A percentile compares a stretch with the other conserved stretches of the same genome.
Evolutionary conservation across 2,888 invertebrate species (phyloP).

Genomic region (Noctua janthe): DNA sequence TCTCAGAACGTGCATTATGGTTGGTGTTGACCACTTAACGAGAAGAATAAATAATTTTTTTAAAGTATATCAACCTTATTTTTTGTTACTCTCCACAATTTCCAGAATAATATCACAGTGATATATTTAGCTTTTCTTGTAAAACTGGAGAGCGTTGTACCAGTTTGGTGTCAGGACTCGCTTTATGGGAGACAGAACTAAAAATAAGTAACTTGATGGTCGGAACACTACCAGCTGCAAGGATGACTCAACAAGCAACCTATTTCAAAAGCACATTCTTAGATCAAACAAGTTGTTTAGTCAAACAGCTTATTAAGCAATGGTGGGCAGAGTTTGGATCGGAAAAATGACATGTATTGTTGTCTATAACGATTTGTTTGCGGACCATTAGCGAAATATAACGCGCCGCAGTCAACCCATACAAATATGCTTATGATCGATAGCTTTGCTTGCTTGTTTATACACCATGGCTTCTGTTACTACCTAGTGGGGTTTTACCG

Average conservation of each 20-base stretch:
- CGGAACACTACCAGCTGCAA: conserved; percentile 31
- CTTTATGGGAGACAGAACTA: conserved; percentile 54
- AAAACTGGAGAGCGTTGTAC: conserved; percentile 54
- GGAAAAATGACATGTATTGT: conserved; percentile 43
- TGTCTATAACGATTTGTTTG: conserved; percentile 62
- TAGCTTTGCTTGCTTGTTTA: conserved; percentile 32
- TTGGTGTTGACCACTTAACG: conserved; percentile 59
- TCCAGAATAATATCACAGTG: conserved; percentile 48
- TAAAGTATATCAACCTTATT: conserved; percentile 39
- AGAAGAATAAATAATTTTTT: conserved; percentile 58
- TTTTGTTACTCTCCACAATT: conserved; percentile 61
- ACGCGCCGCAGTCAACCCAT: conserved; percentile 45
- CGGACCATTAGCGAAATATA: conserved; percentile 62
- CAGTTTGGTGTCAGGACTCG: conserved; percentile 56
- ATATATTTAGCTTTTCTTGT: conserved; percentile 57
- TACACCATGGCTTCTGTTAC: conserved; percentile 35
- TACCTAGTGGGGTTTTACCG: conserved; percentile 1
- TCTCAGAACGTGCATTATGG: conserved; percentile 60
- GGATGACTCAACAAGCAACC: conserved; percentile 35
- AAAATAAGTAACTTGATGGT: conserved; percentile 46
- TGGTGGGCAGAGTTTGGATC: conserved; percentile 16
- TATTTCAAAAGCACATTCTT: conserved; percentile 40
- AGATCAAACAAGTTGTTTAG: conserved; percentile 39
- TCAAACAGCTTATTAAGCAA: conserved; percentile 39
- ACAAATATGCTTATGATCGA: conserved; percentile 53